Evolutionary conservation across 1,140 invertebrate genomes (phyloP).

Genomic region (Leptestheria dahalacensis): DNA sequence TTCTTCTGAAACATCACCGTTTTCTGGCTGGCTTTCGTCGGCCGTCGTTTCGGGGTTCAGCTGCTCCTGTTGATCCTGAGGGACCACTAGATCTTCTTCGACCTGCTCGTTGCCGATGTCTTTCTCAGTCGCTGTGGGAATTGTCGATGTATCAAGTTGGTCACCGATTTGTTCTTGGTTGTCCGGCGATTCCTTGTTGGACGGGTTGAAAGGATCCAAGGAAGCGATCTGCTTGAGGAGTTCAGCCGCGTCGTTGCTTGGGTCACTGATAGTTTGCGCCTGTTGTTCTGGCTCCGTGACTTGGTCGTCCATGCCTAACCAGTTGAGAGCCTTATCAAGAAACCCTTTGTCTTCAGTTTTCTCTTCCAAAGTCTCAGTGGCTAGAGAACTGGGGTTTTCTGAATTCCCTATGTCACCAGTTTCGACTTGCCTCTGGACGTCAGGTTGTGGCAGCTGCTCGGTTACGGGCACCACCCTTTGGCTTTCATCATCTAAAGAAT

Average conservation of each 20-base stretch:
- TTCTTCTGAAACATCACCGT: background rate
- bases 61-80: background rate
- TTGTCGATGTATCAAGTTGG: too few species aligned
- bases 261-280: background rate
- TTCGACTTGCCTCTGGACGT: background rate
- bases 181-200: constrained; percentile 1
- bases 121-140: too few species aligned
- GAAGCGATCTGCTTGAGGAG: constrained; percentile 10
- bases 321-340: constrained; percentile 6
- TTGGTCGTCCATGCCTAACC: constrained; percentile 6
- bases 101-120: background rate
- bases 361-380: background rate
- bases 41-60: background rate
- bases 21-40: too few species aligned
- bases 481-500: background rate
- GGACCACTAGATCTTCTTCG: background rate
- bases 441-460: too few species aligned
- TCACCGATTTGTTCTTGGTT: too few species aligned
- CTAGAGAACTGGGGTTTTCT: background rate
- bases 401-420: background rate
- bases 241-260: background rate
- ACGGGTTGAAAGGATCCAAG: constrained; percentile 6
- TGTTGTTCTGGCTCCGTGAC: background rate
- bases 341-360: constrained; percentile 1
- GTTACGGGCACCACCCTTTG: too few species aligned